phyloP scores from a whole-genome alignment of 2,113 vertebrate species.

The Eptatretus burgeri region DNA sequence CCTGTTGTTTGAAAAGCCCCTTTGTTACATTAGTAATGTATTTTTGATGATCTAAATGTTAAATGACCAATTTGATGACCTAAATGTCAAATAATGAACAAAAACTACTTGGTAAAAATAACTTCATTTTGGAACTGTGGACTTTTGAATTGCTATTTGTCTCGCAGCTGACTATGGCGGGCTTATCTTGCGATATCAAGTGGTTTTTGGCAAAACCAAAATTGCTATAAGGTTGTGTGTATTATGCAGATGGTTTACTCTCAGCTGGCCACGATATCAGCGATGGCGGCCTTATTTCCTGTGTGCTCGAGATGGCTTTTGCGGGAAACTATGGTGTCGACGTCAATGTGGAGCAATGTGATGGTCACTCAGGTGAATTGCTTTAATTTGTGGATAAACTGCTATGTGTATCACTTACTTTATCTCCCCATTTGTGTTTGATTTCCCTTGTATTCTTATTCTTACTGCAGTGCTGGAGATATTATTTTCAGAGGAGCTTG shows the following conservation, averaged over 20 bases:
- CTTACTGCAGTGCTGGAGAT: conserved; percentile 24
- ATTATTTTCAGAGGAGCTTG: conserved; percentile 50
- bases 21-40: no score
- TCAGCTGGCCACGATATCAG: conserved; percentile 62
- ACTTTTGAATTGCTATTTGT: no score
- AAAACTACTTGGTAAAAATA: no score
- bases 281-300: conserved; percentile 47
- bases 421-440: not conserved
- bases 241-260: conserved; percentile 23
- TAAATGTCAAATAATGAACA: no score
- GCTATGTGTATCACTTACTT: not conserved
- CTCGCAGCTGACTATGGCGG: not conserved
- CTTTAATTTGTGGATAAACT: no score
- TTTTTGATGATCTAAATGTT: not conserved
- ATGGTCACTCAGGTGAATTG: no score
- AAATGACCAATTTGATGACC: not conserved
- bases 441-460: not conserved
- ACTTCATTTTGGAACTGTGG: no score
- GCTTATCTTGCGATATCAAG: not conserved
- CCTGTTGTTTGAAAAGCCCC: no score
- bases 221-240: not conserved
- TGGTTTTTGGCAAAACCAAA: not conserved
- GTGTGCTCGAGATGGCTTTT: conserved; percentile 59
- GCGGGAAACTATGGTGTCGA: conserved; percentile 48
- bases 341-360: conserved; percentile 17